Evolutionary conservation across 2,113 vertebrate genomes (phyloP).

Genomic region (Malurus cyaneus): DNA sequence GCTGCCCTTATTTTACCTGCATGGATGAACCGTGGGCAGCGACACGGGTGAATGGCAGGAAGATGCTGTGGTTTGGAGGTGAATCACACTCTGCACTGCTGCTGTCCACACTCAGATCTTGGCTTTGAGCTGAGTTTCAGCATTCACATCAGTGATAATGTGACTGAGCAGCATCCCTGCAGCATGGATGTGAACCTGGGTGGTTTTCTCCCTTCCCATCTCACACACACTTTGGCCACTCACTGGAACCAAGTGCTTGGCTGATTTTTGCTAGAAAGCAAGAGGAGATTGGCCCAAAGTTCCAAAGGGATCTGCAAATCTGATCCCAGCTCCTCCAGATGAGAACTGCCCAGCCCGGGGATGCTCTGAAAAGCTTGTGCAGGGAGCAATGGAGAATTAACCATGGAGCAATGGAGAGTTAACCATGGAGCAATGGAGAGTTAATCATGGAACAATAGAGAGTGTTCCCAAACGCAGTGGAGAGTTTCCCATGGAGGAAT

Average conservation of each 20-base stretch:
- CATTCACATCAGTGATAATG: not conserved
- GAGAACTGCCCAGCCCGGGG: not conserved
- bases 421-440: not conserved
- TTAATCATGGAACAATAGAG: not conserved
- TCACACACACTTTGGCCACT: not conserved
- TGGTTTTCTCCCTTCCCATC: not conserved
- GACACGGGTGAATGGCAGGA: not conserved
- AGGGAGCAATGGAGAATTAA: not conserved
- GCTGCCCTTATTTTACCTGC: constrained; percentile 1
- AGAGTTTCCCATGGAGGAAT: too few species aligned
- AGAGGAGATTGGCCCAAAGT: accelerated
- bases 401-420: accelerated
- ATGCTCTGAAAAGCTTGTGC: not conserved
- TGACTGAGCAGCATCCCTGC: not conserved
- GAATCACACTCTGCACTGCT: not conserved
- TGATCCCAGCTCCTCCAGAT: accelerated
- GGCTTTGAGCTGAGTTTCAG: not conserved
- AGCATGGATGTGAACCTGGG: not conserved
- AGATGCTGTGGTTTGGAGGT: not conserved
- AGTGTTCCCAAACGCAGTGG: not conserved
- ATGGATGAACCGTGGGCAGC: not conserved
- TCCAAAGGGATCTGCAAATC: not conserved
- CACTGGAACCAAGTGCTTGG: not conserved
- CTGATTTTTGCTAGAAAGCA: not conserved
- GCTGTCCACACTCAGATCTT: not conserved